A percentile compares a stretch with the other conserved stretches of the same genome.
These are phyloP conservation scores for Trachelus stipa DNA, from an alignment of 2,888 invertebrate genomes.

Conservation along the genomic window DNA sequence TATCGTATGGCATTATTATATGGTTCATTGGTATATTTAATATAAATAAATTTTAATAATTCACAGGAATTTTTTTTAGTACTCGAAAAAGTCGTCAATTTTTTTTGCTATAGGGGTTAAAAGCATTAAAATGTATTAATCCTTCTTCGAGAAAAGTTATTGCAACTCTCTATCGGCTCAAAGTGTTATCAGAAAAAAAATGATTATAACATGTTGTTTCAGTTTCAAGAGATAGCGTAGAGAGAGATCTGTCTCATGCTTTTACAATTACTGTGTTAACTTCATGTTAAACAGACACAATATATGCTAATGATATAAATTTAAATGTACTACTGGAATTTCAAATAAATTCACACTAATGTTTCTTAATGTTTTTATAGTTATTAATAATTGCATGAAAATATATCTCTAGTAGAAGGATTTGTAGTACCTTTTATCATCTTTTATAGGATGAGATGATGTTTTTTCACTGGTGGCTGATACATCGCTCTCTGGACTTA, in stretches of 20 bases:
- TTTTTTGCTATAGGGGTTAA: background rate
- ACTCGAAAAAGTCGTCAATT: background rate
- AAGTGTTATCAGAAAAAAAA: background rate
- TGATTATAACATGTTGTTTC: background rate
- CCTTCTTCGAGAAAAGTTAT: background rate
- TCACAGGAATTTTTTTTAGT: background rate
- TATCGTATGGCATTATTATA: background rate
- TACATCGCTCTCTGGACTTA: slow-evolving; percentile 66
- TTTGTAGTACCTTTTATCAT: slow-evolving; percentile 56
- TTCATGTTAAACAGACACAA: background rate
- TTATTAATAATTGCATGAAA: slow-evolving; percentile 22
- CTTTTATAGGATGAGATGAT: slow-evolving; percentile 48
- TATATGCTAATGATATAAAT: background rate
- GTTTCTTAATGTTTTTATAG: slow-evolving; percentile 1
- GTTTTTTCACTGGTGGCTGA: slow-evolving; percentile 61
- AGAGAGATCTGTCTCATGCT: background rate
- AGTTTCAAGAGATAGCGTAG: background rate
- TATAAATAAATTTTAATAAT: no score
- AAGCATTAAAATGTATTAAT: background rate
- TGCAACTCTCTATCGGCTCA: background rate
- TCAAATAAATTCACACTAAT: slow-evolving; percentile 8
- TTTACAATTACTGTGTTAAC: background rate
- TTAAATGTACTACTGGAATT: background rate
- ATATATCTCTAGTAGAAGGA: background rate
- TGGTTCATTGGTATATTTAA: background rate